Percentiles rank a stretch among this genome's conserved stretches.
phyloP scores from a whole-genome alignment of 1,140 invertebrate genomes.

The Ganaspis sp. region DNA sequence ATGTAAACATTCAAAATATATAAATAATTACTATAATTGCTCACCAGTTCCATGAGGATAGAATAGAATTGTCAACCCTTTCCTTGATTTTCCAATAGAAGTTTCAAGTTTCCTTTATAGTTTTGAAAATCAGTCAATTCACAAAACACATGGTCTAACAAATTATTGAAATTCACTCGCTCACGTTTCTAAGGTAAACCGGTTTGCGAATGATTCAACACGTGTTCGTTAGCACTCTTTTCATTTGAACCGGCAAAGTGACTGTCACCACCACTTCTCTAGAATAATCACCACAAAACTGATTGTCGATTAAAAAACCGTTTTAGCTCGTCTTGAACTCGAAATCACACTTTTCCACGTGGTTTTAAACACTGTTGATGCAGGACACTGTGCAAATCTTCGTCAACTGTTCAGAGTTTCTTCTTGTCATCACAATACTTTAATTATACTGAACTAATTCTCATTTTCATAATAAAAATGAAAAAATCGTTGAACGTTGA shows the following conservation, averaged over 20 bases:
- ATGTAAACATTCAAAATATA: not conserved
- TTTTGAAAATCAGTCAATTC: not conserved
- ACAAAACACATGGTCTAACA: not conserved
- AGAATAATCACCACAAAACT: constrained; percentile 3
- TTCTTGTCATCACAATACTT: not conserved
- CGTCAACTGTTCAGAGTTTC: not conserved
- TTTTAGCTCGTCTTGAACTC: not conserved
- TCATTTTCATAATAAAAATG: no score
- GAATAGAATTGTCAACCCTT: not conserved
- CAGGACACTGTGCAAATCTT: not conserved
- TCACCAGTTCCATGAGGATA: not conserved
- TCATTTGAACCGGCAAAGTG: not conserved
- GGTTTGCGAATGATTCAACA: constrained; percentile 9
- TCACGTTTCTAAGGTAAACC: constrained; percentile 5
- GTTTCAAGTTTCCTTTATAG: not conserved
- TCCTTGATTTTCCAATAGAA: not conserved
- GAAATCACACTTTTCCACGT: not conserved
- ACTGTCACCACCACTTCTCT: not conserved
- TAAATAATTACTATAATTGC: not conserved
- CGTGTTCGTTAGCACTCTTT: constrained; percentile 12
- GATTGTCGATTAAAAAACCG: not conserved
- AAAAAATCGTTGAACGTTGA: no score
- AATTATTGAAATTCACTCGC: not conserved
- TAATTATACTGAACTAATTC: no score
- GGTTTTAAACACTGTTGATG: not conserved